Evolutionary conservation across 2,797 vertebrate genomes (phyloP), one percentile per base, ranked within the genome.

Genomic region (Leptoclinus maculatus): DNA sequence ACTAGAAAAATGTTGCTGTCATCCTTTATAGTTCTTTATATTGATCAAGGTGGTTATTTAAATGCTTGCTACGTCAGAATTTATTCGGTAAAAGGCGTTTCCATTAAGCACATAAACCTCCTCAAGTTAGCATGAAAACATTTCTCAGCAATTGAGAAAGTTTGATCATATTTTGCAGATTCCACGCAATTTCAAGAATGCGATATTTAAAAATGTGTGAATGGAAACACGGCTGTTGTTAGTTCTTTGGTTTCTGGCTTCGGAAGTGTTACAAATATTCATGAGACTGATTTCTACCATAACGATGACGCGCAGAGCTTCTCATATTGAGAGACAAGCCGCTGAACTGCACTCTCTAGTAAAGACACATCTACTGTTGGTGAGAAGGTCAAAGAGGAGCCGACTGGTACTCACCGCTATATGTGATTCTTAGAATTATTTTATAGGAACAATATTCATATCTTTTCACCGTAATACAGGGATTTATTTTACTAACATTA

Each of bases 341-440:
- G 11, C 68, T 74, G 78, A 88, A 75, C n/a, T 21, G 76, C 17
- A 2, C 38, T 59, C 12, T 2, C 14, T 11, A 49, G 51, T 29
- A 43, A 54, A 66, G 60, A 68, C 63, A 6, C 41, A 60, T n/a
- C 16, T 0, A 7, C 8, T 41, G 21, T 16, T 41, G 71, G 38
- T 38, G 10, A 74, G 16, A 38, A 66, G 45, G 79, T 84, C 83
- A 83, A 47, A 49, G 3, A 34, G 25, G 7, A 62, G 3, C 36
- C 58, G n/a, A 6, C 32, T 64, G n/a, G n/a, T n/a, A n/a, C n/a
- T n/a, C n/a, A n/a, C n/a, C n/a, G n/a, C n/a, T 34, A 27, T 3
- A 29, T 65, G 54, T 27, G 21, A 66, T 59, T 78, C 14, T 49
- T 47, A 7, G 5, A 60, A 29, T 41, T 12, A 10, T 12, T 54